Evolutionary conservation across 2,888 invertebrate genomes (phyloP).

Genomic region (Chrysolina haemoptera): DNA sequence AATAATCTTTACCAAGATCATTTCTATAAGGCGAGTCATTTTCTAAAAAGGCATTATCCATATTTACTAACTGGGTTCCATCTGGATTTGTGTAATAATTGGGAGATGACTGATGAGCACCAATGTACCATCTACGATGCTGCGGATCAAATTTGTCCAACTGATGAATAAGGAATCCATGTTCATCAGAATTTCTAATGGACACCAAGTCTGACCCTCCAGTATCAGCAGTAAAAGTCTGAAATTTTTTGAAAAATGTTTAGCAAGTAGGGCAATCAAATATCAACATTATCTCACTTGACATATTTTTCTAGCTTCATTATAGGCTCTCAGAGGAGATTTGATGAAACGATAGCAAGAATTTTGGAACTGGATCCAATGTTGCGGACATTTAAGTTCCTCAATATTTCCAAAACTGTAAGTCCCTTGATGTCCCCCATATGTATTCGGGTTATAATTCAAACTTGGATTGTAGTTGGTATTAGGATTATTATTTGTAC

Average conservation of each 20-base stretch:
- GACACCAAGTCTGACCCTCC: slow-evolving; percentile 83
- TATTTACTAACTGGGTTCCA: slow-evolving; percentile 81
- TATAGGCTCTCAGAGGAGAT: slow-evolving; percentile 85
- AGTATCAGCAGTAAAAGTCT: slow-evolving; percentile 54
- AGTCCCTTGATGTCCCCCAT: slow-evolving; percentile 44
- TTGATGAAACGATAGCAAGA: slow-evolving; percentile 93
- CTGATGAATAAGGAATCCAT: slow-evolving; percentile 87
- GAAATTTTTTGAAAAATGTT: slow-evolving; percentile 29
- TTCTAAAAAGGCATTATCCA: slow-evolving; percentile 83
- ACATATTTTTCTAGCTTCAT: slow-evolving; percentile 88
- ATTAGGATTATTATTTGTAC: slow-evolving; percentile 28
- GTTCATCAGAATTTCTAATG: slow-evolving; percentile 87
- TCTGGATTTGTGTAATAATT: slow-evolving; percentile 91
- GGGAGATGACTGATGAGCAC: slow-evolving; percentile 81
- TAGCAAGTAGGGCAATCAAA: neutral
- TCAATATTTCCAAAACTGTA: slow-evolving; percentile 59
- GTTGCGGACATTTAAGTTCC: slow-evolving; percentile 80
- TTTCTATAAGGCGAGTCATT: slow-evolving; percentile 70
- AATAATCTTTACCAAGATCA: slow-evolving; percentile 74
- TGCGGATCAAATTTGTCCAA: slow-evolving; percentile 88
- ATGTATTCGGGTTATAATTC: slow-evolving; percentile 45
- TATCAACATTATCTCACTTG: slow-evolving; percentile 66
- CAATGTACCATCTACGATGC: slow-evolving; percentile 89
- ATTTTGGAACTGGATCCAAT: slow-evolving; percentile 87
- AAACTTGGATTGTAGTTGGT: slow-evolving; percentile 41